These are phyloP conservation scores for Apostichopus parvimensis DNA, from an alignment of 35 echinoderm and acorn worm genomes.

Conservation along the genomic window DNA sequence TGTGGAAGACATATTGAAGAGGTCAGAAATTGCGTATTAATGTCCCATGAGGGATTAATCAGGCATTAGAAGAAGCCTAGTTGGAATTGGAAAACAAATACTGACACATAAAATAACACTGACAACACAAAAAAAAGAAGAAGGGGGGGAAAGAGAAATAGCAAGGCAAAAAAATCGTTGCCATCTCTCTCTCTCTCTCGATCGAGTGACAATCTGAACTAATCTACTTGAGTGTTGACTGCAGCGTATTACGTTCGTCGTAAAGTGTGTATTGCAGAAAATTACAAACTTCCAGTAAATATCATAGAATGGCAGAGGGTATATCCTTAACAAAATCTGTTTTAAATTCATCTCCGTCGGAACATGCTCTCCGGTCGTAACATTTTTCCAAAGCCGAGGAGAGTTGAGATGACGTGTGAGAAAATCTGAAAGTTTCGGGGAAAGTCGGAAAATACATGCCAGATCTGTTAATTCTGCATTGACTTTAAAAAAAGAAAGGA, in stretches of 20 bases:
- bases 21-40: constrained; percentile 57
- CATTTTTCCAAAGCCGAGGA: too few species aligned
- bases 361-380: too few species aligned
- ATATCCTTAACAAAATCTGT: too few species aligned
- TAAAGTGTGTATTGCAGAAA: background rate
- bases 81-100: constrained; percentile 30
- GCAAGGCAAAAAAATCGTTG: background rate
- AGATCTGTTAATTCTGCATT: too few species aligned
- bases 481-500: too few species aligned
- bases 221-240: constrained; percentile 33
- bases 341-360: too few species aligned
- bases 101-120: constrained; percentile 2
- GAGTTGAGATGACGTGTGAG: too few species aligned
- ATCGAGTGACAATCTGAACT: constrained; percentile 2
- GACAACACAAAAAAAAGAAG: background rate
- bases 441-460: too few species aligned
- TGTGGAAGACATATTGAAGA: constrained; percentile 53
- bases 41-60: constrained; percentile 57
- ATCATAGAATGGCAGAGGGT: too few species aligned
- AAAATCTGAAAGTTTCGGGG: too few species aligned
- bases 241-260: background rate
- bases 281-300: too few species aligned
- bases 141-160: background rate
- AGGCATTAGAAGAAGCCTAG: constrained; percentile 15
- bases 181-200: background rate